Base-by-base conservation (phyloP, 2,888 invertebrate genomes). In the Meiosimyza platycephala region DNA sequence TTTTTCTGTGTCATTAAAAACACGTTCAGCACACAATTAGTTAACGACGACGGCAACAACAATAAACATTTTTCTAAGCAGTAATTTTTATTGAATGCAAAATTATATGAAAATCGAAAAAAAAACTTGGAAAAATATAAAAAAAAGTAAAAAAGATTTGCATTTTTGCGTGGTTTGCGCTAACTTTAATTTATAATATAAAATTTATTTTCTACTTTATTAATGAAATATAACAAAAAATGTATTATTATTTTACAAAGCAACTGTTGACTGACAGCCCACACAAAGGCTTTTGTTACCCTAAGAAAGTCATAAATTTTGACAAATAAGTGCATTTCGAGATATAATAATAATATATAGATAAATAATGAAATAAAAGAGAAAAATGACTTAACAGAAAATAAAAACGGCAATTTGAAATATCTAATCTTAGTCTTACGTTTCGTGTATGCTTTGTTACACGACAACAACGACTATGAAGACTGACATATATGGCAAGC, bases 1-100 rank as follows among this genome's bases (percentile, higher is more conserved):
- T 75, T 72, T 69, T 80, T 82, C 80, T 75, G 77, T 79, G 78
- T 78, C 79, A 82, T 78, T 82, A 78, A 74, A 78, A 78, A 82
- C 81, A 82, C 78, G 79, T 79, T 18, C 47, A 33, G 57, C 47
- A 22, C 16, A 68, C 68, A 68, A 68, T 55, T 67, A 67, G 40
- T 16, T 55, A 22, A 16, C 67, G n/a, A 47, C 59, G 55, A 54
- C 59, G 55, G 33, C 50, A 68, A 33, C 12, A 62, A 40, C 47
- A 40, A 22, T 51, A 59, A 28, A 28, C 16, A 50, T 33, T 5
- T 59, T 59, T 59, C 15, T 40, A 28, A 62, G 15, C 33, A 48
- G 12, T 16, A 50, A 69, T 50, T 62, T 63, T 52, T 63, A 63
- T 70, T 63, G 4, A 63, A 40, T 40, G 9, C 9, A 40, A 40